Evolutionary conservation across 2,888 invertebrate genomes (phyloP), one percentile per base, ranked within the genome.

Genomic region (Antitype chi): DNA sequence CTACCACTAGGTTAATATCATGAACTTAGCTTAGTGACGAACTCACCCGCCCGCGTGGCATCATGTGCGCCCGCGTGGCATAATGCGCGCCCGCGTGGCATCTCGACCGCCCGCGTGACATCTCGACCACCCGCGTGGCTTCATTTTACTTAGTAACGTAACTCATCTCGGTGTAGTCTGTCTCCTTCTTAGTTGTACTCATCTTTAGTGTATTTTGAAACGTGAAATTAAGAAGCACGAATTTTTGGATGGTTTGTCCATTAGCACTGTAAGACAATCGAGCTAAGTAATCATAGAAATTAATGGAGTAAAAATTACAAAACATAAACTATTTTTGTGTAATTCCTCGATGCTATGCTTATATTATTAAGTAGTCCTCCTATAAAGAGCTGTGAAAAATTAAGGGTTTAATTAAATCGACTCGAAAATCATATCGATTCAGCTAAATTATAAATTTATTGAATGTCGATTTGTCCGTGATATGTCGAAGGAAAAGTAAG

Each of bases 371-470:
- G 75, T 85, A 78, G 70, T 85, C 79, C 82, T 85, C 79, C 82
- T 81, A 82, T 74, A 84, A 81, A 81, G 81, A 73, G 87, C 87
- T 88, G 88, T 87, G 87, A 88, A 78, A 70, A 71, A 52, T 76
- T 67, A 76, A 76, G 66, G 75, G 25, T 81, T 69, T 80, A 82
- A 52, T 69, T 25, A 49, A 71, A 62, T 86, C 81, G 73, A 78
- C 81, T 86, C 75, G 84, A 74, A 81, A 85, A 85, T 81, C 87
- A 80, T 80, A 80, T 84, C 69, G 70, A 74, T 86, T 80, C 73
- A 76, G 80, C 70, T 77, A 85, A 85, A 85, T 82, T 85, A 72
- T 72, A 78, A 86, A 85, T 85, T 86, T 79, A 75, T 82, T 85
- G 78, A 82, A 70, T 53, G 23, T 74, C 78, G 84, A 77, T 68